phyloP scores from a whole-genome alignment of 2,797 vertebrate genomes.

The Eospalax fontanierii region DNA sequence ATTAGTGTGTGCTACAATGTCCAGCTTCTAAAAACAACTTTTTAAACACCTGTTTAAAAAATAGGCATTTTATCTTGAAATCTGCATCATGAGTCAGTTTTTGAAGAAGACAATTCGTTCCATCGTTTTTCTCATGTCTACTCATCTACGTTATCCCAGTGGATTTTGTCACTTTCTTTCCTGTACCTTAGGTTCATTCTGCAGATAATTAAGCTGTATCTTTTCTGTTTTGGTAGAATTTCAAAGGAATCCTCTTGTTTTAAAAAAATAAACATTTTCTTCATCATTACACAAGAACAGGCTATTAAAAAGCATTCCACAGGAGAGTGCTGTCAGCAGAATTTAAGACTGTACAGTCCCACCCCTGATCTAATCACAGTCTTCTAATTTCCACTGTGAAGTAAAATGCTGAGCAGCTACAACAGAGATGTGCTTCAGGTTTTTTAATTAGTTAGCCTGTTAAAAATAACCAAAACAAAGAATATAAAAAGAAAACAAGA shows the following conservation, averaged over 20 bases:
- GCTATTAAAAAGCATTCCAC: conserved; percentile 77
- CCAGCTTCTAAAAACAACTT: not conserved
- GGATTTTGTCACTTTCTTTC: conserved; percentile 22
- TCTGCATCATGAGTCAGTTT: conserved; percentile 40
- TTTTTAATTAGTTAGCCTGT: conserved; percentile 80
- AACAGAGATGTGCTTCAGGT: conserved; percentile 72
- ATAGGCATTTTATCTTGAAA: conserved; percentile 50
- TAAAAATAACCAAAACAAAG: conserved; percentile 79
- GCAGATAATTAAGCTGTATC: conserved; percentile 11
- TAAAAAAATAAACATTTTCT: conserved; percentile 71
- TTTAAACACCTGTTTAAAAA: too few species aligned
- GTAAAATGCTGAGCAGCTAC: conserved; percentile 77
- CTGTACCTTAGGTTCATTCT: conserved; percentile 57
- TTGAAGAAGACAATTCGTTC: not conserved
- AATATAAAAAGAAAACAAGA: conserved; percentile 73
- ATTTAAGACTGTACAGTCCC: conserved; percentile 63
- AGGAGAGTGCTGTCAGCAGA: conserved; percentile 79
- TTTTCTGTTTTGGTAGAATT: conserved; percentile 74
- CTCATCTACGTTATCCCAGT: not conserved
- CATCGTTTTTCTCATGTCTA: conserved; percentile 27
- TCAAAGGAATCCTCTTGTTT: conserved; percentile 77
- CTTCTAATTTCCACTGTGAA: conserved; percentile 77
- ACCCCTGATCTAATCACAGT: conserved; percentile 78
- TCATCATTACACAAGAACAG: conserved; percentile 74
- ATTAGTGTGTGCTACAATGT: not conserved